Base-by-base conservation (phyloP, 2,888 invertebrate species). In the Eurytoma californica region DNA sequence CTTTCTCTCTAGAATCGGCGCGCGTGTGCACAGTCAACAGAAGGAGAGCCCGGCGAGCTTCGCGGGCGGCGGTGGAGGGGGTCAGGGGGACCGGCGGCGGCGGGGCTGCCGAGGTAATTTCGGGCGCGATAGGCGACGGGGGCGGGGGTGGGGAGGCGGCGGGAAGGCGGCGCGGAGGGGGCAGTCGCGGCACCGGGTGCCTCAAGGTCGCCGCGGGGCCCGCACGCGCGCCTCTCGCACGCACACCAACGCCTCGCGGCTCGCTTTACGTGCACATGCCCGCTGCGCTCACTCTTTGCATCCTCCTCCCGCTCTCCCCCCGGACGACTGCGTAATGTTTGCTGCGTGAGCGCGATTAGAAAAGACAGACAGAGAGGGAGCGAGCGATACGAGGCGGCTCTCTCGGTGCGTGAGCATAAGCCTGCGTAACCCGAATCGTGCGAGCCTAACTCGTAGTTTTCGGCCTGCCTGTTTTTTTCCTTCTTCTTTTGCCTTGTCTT, bases 191-290 rank as follows among this genome's bases (percentile, higher is more conserved):
- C 78, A 73, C 55, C 77, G 77, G 86, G 84, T 84, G 86, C 84
- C 86, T 87, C 89, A 89, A 89, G 89, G 89, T 89, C 89, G 87
- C 84, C 84, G 84, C 84, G 86, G 86, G 85, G 87, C 86, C 39
- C 88, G 89, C 89, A 89, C 89, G 87, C 89, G 89, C 89, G 88
- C 81, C 82, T 84, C 83, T 82, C 80, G 58, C 58, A 69, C 74
- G 57, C 70, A 55, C 70, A 28, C n/a, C 24, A 16, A 28, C 53
- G 53, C 14, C 53, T 4, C 53, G 51, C 51, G 53, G 5, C 24
- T 12, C 60, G 14, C 28, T 5, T 47, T 49, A 47, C 47, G 20
- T 67, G 51, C 77, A 55, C 70, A 65, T 65, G 68, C 66, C 49
- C 77, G 24, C 57, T 49, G n/a, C 24, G 58, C 70, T 20, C 47